These are phyloP conservation scores for Spodoptera littoralis DNA, from an alignment of 2,888 invertebrate species.

Conservation along the genomic window DNA sequence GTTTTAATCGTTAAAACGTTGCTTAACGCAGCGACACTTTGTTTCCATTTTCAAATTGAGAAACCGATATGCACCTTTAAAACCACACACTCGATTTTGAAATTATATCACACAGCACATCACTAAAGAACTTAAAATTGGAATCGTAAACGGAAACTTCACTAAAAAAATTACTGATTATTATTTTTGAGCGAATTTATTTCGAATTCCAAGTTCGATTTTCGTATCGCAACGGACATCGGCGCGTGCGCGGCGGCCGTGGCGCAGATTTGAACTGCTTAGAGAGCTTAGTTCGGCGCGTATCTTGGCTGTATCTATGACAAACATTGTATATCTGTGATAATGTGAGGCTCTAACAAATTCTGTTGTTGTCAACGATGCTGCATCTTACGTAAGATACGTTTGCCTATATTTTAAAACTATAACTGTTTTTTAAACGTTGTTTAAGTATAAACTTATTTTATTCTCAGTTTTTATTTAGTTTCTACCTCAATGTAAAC, in stretches of 20 bases:
- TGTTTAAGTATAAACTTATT: too few species aligned
- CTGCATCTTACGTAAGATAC: slow-evolving; percentile 34
- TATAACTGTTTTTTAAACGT: too few species aligned
- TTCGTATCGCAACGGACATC: slow-evolving; percentile 55
- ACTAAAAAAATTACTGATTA: slow-evolving; percentile 33
- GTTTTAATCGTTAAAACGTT: slow-evolving; percentile 24
- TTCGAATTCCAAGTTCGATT: slow-evolving; percentile 58
- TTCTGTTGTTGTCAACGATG: slow-evolving; percentile 25
- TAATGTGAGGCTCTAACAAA: slow-evolving; percentile 48
- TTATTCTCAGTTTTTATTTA: too few species aligned
- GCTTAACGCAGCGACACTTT: slow-evolving; percentile 28
- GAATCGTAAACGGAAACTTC: slow-evolving; percentile 18
- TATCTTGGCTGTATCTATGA: slow-evolving; percentile 64
- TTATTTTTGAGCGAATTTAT: slow-evolving; percentile 42
- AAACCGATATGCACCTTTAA: slow-evolving; percentile 55
- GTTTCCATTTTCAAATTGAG: slow-evolving; percentile 11
- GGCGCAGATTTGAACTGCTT: slow-evolving; percentile 83
- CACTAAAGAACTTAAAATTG: slow-evolving; percentile 31
- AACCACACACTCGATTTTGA: slow-evolving; percentile 21
- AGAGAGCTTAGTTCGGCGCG: slow-evolving; percentile 58
- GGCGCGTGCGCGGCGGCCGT: slow-evolving; percentile 85
- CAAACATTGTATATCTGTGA: slow-evolving; percentile 59
- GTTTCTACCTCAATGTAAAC: too few species aligned
- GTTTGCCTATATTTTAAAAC: not conserved
- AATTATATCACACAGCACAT: slow-evolving; percentile 45